phyloP scores from a whole-genome alignment of 2,113 vertebrate genomes.

The Myxocyprinus asiaticus region DNA sequence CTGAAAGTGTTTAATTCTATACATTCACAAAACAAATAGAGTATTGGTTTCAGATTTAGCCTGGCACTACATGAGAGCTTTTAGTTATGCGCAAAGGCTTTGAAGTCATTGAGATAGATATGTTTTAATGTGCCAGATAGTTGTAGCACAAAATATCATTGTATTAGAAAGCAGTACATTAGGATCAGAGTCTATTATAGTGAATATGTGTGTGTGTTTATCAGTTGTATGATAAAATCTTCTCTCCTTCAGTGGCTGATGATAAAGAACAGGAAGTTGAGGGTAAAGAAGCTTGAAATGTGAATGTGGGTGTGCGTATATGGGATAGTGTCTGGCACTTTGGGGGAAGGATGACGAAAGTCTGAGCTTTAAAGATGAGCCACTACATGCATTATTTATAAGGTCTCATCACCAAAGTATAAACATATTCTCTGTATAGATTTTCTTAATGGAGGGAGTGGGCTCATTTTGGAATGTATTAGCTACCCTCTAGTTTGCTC shows the following conservation, averaged over 20 bases:
- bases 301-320: neutral
- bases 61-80: neutral
- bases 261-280: conserved; percentile 64
- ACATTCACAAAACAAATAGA: neutral
- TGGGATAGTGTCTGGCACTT: neutral
- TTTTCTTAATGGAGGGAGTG: conserved; percentile 25
- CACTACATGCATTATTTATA: conserved; percentile 22
- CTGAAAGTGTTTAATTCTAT: conserved; percentile 1
- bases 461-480: neutral
- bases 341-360: neutral
- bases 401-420: conserved; percentile 16
- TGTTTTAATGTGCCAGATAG: neutral
- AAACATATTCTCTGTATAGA: conserved; percentile 27
- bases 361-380: conserved; percentile 11
- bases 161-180: neutral
- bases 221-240: neutral
- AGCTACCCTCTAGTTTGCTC: neutral
- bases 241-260: conserved; percentile 57
- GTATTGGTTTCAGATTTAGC: neutral
- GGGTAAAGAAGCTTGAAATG: conserved; percentile 29
- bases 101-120: neutral
- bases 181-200: neutral
- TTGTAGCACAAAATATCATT: neutral
- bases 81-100: neutral
- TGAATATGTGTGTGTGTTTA: neutral